phyloP scores from a whole-genome alignment of 1,140 invertebrate species.

The Antheraea mylitta region DNA sequence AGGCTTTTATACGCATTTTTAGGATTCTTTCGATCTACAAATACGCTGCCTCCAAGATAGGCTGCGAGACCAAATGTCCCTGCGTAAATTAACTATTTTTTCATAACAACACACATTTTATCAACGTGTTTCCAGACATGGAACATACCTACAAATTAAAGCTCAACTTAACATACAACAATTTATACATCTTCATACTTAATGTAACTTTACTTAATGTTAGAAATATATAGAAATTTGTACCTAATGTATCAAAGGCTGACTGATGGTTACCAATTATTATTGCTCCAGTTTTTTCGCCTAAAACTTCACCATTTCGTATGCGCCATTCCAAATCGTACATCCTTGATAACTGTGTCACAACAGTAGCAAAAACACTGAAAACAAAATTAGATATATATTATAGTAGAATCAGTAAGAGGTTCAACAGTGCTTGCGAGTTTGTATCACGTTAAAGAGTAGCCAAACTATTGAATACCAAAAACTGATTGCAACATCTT shows the following conservation, averaged over 20 bases:
- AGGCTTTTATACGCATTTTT: constrained; percentile 3
- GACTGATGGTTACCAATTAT: constrained; percentile 92
- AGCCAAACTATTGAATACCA: no score
- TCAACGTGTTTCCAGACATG: background rate
- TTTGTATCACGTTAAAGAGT: no score
- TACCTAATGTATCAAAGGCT: constrained; percentile 87
- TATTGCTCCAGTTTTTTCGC: constrained; percentile 86
- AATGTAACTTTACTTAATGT: no score
- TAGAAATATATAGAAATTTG: background rate
- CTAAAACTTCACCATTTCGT: constrained; percentile 84
- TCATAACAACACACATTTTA: constrained; percentile 6
- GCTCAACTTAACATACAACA: no score
- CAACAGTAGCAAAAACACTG: background rate
- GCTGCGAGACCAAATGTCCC: constrained; percentile 1
- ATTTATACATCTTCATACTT: no score
- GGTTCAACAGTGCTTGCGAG: no score
- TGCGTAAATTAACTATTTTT: background rate
- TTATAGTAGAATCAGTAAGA: no score
- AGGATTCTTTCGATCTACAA: background rate
- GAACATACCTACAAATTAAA: background rate
- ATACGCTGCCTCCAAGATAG: background rate
- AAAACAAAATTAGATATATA: background rate
- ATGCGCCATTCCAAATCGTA: constrained; percentile 81
- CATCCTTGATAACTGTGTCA: background rate
- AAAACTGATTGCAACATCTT: no score